Evolutionary conservation across 2,888 invertebrate genomes (phyloP).

Genomic region (Ormyrus thymus): DNA sequence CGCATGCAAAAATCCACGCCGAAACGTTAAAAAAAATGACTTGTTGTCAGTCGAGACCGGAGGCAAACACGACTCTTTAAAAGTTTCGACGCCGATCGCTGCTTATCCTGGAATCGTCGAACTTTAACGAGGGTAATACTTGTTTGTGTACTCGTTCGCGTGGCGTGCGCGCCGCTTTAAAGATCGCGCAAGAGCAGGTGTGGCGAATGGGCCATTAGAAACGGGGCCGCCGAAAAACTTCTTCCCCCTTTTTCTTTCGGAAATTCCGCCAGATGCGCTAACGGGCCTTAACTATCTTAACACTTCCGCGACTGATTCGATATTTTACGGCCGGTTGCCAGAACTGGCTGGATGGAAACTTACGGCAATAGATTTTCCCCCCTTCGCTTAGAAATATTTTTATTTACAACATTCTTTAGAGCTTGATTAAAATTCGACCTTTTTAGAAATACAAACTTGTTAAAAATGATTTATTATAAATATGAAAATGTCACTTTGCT

Average conservation of each 20-base stretch:
- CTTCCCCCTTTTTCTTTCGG: slow-evolving; percentile 9
- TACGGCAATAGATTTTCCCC: too few relatives aligned
- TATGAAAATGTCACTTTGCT: too few relatives aligned
- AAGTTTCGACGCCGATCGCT: slow-evolving; percentile 19
- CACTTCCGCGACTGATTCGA: slow-evolving; percentile 22
- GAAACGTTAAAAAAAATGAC: too few relatives aligned
- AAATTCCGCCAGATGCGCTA: slow-evolving; percentile 45
- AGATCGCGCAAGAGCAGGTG: slow-evolving; percentile 39
- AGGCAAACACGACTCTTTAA: neutral
- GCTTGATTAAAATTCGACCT: too few relatives aligned
- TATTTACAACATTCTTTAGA: too few relatives aligned
- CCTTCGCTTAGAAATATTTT: too few relatives aligned
- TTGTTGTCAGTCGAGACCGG: too few relatives aligned
- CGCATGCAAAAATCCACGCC: too few relatives aligned
- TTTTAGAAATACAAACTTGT: too few relatives aligned
- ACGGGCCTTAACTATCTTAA: slow-evolving; percentile 41
- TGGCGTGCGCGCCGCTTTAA: slow-evolving; percentile 24
- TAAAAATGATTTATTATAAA: too few relatives aligned
- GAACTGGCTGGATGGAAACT: neutral
- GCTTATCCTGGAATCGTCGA: slow-evolving; percentile 5
- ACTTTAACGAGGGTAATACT: slow-evolving; percentile 18
- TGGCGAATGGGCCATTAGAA: slow-evolving; percentile 51
- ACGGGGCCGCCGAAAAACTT: slow-evolving; percentile 49
- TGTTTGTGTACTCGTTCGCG: slow-evolving; percentile 21
- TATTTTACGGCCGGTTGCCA: slow-evolving; percentile 20